phyloP scores from a whole-genome alignment of 1,140 invertebrate genomes.

The Drosophila nannoptera region DNA sequence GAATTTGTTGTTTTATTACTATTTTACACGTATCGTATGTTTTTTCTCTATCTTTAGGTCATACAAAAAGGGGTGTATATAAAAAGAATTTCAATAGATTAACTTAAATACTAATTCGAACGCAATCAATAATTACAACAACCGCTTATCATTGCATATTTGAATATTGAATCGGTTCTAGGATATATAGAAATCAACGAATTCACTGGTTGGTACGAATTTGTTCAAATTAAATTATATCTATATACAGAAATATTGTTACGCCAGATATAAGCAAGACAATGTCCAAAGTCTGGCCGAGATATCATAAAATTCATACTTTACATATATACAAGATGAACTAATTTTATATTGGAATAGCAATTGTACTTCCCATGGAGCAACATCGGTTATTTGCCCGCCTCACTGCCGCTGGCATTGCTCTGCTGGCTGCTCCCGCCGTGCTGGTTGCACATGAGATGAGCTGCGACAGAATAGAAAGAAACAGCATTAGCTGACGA shows the following conservation, averaged over 20 bases:
- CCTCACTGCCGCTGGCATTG: conserved; percentile 52
- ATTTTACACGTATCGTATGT: conserved; percentile 5
- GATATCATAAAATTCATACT: neutral
- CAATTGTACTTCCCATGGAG: neutral
- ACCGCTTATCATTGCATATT: too few relatives aligned
- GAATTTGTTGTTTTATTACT: neutral
- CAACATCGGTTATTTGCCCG: conserved; percentile 55
- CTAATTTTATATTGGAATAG: conserved; percentile 46
- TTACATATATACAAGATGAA: conserved; percentile 41
- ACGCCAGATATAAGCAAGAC: neutral
- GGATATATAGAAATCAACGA: too few relatives aligned
- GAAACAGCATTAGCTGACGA: neutral
- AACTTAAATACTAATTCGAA: too few relatives aligned
- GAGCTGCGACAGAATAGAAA: conserved; percentile 35
- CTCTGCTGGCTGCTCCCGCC: conserved; percentile 55
- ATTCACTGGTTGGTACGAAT: neutral
- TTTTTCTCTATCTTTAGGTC: too few relatives aligned
- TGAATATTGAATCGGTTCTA: too few relatives aligned
- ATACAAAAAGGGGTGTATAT: too few relatives aligned
- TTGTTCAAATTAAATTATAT: neutral
- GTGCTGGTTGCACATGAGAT: conserved; percentile 66
- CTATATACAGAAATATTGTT: neutral
- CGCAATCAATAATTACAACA: too few relatives aligned
- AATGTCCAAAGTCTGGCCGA: too few relatives aligned
- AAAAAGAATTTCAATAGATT: too few relatives aligned